Evolutionary conservation across 2,888 invertebrate species (phyloP).

Genomic region (Acronicta alni): DNA sequence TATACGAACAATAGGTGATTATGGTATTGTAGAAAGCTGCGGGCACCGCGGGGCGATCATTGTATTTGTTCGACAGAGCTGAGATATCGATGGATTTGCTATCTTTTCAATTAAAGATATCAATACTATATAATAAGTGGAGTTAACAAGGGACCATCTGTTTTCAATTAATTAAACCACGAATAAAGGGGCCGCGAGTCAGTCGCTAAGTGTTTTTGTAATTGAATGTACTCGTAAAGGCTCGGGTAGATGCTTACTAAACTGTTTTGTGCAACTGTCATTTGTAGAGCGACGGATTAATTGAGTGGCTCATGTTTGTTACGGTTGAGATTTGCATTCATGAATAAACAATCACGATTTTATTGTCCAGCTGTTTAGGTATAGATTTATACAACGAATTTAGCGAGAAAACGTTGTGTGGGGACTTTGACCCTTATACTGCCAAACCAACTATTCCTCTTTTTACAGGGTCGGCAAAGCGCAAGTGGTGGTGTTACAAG

Average conservation of each 20-base stretch:
- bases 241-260: conserved; percentile 17
- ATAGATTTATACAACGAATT: no score
- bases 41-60: conserved; percentile 81
- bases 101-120: conserved; percentile 84
- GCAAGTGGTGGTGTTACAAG: no score
- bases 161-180: conserved; percentile 84
- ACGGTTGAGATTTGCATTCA: neutral
- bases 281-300: conserved; percentile 24
- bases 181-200: conserved; percentile 68
- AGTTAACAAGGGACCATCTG: conserved; percentile 87
- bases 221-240: conserved; percentile 54
- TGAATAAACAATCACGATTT: no score
- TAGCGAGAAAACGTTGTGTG: no score
- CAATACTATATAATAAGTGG: conserved; percentile 73
- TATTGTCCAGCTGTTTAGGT: no score
- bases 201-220: conserved; percentile 62
- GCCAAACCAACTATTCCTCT: no score
- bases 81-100: conserved; percentile 72
- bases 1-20: conserved; percentile 87
- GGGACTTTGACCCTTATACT: no score
- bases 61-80: conserved; percentile 77
- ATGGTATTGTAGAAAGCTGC: conserved; percentile 82
- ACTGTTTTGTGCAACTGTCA: conserved; percentile 43
- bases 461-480: no score
- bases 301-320: conserved; percentile 15